These are phyloP conservation scores for Thomomys bottae DNA, from an alignment of 2,113 vertebrate species.

Conservation along the genomic window DNA sequence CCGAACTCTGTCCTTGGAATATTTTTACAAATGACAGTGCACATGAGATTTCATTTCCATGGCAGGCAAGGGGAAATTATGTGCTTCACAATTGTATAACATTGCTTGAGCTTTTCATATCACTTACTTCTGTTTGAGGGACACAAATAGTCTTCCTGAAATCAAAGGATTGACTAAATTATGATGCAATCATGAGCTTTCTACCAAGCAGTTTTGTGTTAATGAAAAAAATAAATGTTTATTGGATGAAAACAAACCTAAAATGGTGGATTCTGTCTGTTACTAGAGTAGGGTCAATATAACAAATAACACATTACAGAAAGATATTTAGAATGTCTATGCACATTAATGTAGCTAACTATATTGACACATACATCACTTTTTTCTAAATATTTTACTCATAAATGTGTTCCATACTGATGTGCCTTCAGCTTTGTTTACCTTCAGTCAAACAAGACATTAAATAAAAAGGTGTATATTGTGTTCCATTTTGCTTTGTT, in stretches of 20 bases:
- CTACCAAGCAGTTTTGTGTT: not conserved
- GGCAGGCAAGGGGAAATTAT: not conserved
- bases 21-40: not conserved
- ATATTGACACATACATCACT: not conserved
- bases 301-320: not conserved
- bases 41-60: not conserved
- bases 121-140: not conserved
- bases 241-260: not conserved
- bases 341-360: not conserved
- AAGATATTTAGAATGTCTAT: not conserved
- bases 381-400: constrained; percentile 3
- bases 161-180: not conserved
- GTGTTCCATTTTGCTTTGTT: not conserved
- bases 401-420: not conserved
- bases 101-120: not conserved
- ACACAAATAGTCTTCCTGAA: not conserved
- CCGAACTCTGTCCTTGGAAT: not conserved
- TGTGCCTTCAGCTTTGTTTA: not conserved
- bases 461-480: not conserved
- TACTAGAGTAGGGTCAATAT: not conserved
- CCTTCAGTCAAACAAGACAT: not conserved
- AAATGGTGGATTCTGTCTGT: not conserved
- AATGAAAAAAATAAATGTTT: constrained; percentile 22
- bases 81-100: not conserved
- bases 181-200: not conserved